Evolutionary conservation across 2,888 invertebrate genomes (phyloP).

Genomic region (Lithophane socia): DNA sequence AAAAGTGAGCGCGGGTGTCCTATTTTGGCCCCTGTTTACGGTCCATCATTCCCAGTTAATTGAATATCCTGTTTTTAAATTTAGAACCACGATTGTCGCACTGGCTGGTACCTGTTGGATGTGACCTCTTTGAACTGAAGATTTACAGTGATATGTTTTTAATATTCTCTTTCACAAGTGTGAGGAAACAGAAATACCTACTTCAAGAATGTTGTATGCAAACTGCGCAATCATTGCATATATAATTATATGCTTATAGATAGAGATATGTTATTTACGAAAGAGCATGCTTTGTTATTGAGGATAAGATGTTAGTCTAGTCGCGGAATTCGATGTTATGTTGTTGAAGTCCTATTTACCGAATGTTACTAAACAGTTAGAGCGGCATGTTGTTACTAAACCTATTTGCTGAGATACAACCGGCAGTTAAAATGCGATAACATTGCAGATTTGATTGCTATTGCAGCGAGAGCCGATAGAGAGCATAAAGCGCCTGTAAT

Average conservation of each 20-base stretch:
- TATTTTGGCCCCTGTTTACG: slow-evolving; percentile 88
- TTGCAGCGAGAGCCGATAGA: not conserved
- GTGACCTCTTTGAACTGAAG: slow-evolving; percentile 58
- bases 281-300: slow-evolving; percentile 66
- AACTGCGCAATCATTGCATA: slow-evolving; percentile 59
- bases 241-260: slow-evolving; percentile 21
- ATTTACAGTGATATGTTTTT: slow-evolving; percentile 35
- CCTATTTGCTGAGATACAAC: not conserved
- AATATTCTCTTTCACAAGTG: slow-evolving; percentile 44
- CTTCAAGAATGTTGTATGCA: slow-evolving; percentile 54
- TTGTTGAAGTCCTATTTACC: slow-evolving; percentile 43
- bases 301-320: slow-evolving; percentile 53
- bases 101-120: slow-evolving; percentile 59
- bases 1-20: slow-evolving; percentile 83
- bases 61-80: slow-evolving; percentile 89
- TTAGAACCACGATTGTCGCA: slow-evolving; percentile 76
- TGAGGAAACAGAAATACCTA: slow-evolving; percentile 42
- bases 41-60: slow-evolving; percentile 86
- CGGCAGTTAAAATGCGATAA: slow-evolving; percentile 17
- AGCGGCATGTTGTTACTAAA: slow-evolving; percentile 31
- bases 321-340: slow-evolving; percentile 41
- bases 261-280: slow-evolving; percentile 64
- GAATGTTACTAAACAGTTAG: slow-evolving; percentile 31
- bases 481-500: not conserved
- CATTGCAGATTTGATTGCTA: slow-evolving; percentile 11